Conservation (phyloP, 2,113 vertebrate genomes). For the Toxotes jaculatrix region DNA sequence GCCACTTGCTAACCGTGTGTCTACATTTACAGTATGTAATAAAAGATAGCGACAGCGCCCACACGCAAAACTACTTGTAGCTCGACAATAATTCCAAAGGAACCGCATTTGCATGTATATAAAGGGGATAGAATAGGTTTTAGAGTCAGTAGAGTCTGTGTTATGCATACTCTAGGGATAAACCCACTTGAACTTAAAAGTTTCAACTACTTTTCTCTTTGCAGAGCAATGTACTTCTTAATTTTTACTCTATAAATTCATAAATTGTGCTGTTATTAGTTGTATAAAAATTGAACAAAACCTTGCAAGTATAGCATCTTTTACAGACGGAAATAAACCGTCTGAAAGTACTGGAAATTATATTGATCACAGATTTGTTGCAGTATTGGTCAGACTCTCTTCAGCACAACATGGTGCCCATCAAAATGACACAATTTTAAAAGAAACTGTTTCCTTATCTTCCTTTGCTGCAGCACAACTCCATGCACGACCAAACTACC, state of each 20-base stretch:
- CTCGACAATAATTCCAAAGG: slow-evolving; percentile 34
- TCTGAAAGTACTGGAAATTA: not conserved
- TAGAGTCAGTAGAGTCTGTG: not conserved
- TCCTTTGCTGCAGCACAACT: slow-evolving; percentile 32
- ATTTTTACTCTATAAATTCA: not conserved
- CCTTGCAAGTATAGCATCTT: not conserved
- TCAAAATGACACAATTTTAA: slow-evolving; percentile 37
- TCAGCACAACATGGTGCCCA: not conserved
- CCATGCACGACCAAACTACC: slow-evolving; percentile 19
- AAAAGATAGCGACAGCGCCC: slow-evolving; percentile 28
- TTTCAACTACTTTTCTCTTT: not conserved
- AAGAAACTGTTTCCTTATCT: slow-evolving; percentile 10
- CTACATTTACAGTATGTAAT: slow-evolving; percentile 47
- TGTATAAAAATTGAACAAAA: not conserved
- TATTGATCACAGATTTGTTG: slow-evolving; percentile 7
- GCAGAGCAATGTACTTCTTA: not conserved
- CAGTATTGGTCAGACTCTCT: slow-evolving; percentile 21
- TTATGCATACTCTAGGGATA: not conserved
- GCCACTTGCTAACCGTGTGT: slow-evolving; percentile 46
- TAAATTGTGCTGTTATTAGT: not conserved
- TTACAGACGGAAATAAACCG: not conserved
- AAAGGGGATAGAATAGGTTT: slow-evolving; percentile 8
- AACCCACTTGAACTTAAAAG: slow-evolving; percentile 3
- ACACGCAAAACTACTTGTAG: slow-evolving; percentile 28
- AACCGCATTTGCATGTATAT: slow-evolving; percentile 40